phyloP scores from a whole-genome alignment of 2,113 vertebrate genomes.

The Cyphomyrus plagiostoma region DNA sequence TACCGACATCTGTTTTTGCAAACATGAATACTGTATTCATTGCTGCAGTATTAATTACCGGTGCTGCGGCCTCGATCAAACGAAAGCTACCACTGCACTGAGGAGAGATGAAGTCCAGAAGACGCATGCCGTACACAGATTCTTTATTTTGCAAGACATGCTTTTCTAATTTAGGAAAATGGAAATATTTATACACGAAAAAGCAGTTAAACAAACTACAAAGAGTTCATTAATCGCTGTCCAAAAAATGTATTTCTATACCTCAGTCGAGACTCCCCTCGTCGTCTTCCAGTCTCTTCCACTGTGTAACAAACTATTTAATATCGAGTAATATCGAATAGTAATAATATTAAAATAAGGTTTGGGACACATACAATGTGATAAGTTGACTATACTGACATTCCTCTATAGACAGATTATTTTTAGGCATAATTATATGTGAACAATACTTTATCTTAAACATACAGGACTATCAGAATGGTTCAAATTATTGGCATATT shows the following conservation, averaged over 20 bases:
- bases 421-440: not conserved
- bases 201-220: not conserved
- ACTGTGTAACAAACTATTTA: not conserved
- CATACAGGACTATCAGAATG: not conserved
- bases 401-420: not conserved
- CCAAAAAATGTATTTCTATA: not conserved
- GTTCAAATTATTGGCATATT: not conserved
- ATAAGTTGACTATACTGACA: not conserved
- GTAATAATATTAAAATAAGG: not conserved
- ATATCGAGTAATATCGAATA: not conserved
- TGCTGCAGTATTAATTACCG: not conserved
- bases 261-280: not conserved
- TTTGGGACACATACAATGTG: not conserved
- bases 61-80: not conserved
- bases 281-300: not conserved
- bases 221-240: not conserved
- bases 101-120: not conserved
- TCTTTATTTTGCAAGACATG: not conserved
- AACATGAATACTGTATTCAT: not conserved
- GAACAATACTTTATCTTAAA: not conserved
- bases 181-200: not conserved
- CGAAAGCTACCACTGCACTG: not conserved
- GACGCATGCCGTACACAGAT: not conserved
- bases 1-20: not conserved
- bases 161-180: not conserved